These are phyloP conservation scores for Fundulus diaphanus DNA, from an alignment of 2,797 vertebrate genomes.

Conservation along the genomic window DNA sequence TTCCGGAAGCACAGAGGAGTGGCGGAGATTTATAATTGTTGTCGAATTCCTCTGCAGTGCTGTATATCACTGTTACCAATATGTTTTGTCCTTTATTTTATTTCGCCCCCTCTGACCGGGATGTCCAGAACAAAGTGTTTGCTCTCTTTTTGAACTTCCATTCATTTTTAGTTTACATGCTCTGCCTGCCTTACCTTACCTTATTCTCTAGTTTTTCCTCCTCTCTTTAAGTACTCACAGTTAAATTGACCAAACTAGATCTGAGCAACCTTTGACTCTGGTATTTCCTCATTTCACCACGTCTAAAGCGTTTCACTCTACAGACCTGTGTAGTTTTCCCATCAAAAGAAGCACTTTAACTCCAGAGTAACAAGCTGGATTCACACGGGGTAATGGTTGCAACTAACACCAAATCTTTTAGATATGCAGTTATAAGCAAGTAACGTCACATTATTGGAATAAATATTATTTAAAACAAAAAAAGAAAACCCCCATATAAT, in stretches of 20 bases:
- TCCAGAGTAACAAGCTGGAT: not conserved
- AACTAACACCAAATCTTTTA: not conserved
- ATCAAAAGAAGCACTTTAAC: not conserved
- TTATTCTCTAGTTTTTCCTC: conserved; percentile 19
- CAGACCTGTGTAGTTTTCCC: conserved; percentile 22
- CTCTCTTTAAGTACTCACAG: conserved; percentile 14
- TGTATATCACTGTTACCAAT: conserved; percentile 67
- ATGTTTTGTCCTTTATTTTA: conserved; percentile 57
- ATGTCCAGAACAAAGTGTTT: conserved; percentile 40
- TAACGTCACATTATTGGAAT: not conserved
- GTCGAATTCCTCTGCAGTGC: conserved; percentile 51
- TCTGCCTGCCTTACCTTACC: conserved; percentile 43
- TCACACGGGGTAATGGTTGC: not conserved
- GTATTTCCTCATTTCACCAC: conserved; percentile 49
- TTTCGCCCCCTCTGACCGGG: conserved; percentile 19
- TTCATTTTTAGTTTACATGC: conserved; percentile 34
- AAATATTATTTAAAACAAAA: not conserved
- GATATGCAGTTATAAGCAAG: not conserved
- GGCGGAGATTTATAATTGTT: conserved; percentile 70
- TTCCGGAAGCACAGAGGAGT: conserved; percentile 66
- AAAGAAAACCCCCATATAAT: not conserved
- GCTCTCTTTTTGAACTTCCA: conserved; percentile 43
- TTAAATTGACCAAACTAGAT: conserved; percentile 31
- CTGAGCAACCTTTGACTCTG: conserved; percentile 36
- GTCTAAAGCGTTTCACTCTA: not conserved